Evolutionary conservation across 2,797 vertebrate species (phyloP), one percentile per base, ranked within the genome.

Genomic region (Sebastes vulpes): DNA sequence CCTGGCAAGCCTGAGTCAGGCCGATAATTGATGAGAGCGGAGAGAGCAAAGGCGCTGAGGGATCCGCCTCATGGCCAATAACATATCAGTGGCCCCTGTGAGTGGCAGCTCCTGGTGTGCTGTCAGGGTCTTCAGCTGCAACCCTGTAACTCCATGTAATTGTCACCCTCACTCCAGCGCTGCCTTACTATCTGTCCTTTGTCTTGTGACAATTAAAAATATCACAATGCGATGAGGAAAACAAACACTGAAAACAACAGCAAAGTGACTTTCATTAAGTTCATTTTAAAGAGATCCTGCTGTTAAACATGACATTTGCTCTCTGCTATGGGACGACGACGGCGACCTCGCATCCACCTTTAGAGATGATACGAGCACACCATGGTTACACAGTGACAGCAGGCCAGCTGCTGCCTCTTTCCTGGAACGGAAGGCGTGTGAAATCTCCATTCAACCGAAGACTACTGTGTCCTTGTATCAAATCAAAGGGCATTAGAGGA

Each of bases 391-490:
- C 71, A 57, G 77, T 89, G 89, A 94, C 89, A 90, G 84, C 61
- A 25, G 74, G 77, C 90, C 94, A 94, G 95, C 94, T 95, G 95
- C 90, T 85, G 59, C 75, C 77, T 86, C 70, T 86, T 91, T 90
- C 85, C 84, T 79, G 65, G 81, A 87, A 93, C 50, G 35, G 87
- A 87, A 87, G 74, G 75, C 25, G 63, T 85, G 87, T 85, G 88
- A 94, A 91, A 90, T 83, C 75, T 78, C 76, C 57, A 67, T 81
- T 87, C 76, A 88, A 77, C 74, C 66, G 78, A 48, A 83, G 80
- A 91, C 88, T 85, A 88, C 84, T 71, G 73, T 75, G 89, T 90
- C 92, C 89, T 84, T 80, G 72, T 86, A 78, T 90, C 82, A 82
- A 90, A 93, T 91, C 84, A 91, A 84, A 94, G 84, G 76, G 81